Evolutionary conservation across 2,797 vertebrate species (phyloP), one percentile per base, ranked within the genome.

Genomic region (Poecile montanus): DNA sequence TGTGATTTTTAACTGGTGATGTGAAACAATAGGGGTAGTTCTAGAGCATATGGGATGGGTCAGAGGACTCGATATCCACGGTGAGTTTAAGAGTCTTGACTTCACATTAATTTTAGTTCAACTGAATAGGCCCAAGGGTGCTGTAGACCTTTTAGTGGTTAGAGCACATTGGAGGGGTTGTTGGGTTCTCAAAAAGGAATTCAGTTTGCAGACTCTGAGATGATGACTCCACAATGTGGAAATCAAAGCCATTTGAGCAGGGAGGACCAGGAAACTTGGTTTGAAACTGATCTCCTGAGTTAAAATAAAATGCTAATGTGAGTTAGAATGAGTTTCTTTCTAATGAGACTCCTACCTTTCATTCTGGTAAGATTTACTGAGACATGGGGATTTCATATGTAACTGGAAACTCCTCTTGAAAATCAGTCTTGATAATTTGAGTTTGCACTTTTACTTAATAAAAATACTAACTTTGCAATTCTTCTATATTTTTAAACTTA

Each of bases 1-100:
- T 11, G 4, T 22, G 18, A 21, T 42, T 78, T 34, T 23, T 61
- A 38, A 9, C 32, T 53, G 68, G 20, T 40, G 11, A 29, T 47
- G 30, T 60, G 62, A 74, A 84, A 67, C 34, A 75, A 21, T 3
- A 58, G 9, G 7, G 8, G 2, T 73, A 44, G 25, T 68, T 79
- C 27, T 53, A 65, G 63, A 54, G 40, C 30, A 68, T 66, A 51
- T 1, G 4, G 27, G 32, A 19, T 51, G 21, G 3, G 5, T 73
- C 30, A n/a, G 40, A 68, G 40, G 17, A 58, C 36, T 66, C 48
- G n/a, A 45, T 82, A 75, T 23, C n/a, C 19, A 7, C 0, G 0
- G 4, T 36, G 26, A 23, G 7, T 73, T 79, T 89, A 17, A 58
- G 51, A 53, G 6, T 2, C 17, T 75, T 79, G 29, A 34, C 13